These are phyloP conservation scores for Falco columbarius DNA, from an alignment of 2,797 vertebrate genomes.

Conservation along the genomic window DNA sequence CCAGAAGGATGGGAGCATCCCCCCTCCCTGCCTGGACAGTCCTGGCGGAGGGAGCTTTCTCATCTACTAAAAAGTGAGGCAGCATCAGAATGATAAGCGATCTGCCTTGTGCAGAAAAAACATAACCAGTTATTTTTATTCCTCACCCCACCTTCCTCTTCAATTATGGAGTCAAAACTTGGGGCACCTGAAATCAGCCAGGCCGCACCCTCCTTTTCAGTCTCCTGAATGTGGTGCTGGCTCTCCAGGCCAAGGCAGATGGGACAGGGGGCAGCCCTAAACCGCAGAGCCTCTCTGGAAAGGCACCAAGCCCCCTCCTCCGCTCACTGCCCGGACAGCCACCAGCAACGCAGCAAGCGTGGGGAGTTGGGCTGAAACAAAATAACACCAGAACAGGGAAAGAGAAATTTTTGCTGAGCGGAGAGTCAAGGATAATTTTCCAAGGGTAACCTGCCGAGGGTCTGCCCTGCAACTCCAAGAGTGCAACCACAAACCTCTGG, in stretches of 20 bases:
- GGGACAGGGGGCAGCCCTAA: neutral
- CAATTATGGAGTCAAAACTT: neutral
- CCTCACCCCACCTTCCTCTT: neutral
- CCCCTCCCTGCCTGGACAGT: neutral
- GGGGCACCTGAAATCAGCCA: neutral
- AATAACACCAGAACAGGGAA: too few species aligned
- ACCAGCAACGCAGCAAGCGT: rapidly evolving
- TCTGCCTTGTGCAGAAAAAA: neutral
- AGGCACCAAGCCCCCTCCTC: neutral
- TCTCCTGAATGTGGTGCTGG: rapidly evolving
- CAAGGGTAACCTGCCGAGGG: too few species aligned
- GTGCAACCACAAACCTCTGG: neutral
- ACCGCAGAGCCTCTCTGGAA: too few species aligned
- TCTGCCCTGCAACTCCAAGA: neutral
- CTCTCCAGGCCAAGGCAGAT: neutral
- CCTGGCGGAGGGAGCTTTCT: neutral
- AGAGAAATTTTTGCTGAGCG: neutral
- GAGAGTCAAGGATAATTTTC: too few species aligned
- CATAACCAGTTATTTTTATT: neutral
- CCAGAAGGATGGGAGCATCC: neutral
- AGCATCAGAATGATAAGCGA: too few species aligned
- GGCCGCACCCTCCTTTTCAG: neutral
- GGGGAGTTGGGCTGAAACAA: neutral
- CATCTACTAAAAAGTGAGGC: rapidly evolving
- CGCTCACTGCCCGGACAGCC: neutral